phyloP scores from a whole-genome alignment of 2,888 invertebrate genomes.

The Desoria tigrina region DNA sequence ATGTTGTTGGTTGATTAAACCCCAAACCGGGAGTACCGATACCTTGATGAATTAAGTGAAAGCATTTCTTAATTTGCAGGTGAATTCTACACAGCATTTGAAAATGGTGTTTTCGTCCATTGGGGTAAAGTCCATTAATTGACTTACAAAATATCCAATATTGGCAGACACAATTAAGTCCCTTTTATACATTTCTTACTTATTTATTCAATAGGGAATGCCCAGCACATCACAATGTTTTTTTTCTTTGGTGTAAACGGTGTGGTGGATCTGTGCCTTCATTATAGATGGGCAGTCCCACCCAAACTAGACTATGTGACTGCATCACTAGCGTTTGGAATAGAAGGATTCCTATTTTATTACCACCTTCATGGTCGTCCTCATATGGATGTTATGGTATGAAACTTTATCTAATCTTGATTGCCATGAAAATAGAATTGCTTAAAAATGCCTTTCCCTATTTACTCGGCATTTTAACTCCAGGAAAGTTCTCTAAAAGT shows the following conservation, averaged over 20 bases:
- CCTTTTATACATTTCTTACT: too few species aligned
- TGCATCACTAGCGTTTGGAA: slow-evolving; percentile 57
- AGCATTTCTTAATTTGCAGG: too few species aligned
- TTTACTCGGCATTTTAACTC: too few species aligned
- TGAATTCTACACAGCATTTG: slow-evolving; percentile 57
- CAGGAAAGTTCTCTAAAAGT: too few species aligned
- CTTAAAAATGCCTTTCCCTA: background rate
- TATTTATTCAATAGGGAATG: slow-evolving; percentile 54
- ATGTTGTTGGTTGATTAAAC: background rate
- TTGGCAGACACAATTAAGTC: too few species aligned
- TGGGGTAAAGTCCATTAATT: slow-evolving; percentile 22
- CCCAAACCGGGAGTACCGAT: background rate
- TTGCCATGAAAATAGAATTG: too few species aligned
- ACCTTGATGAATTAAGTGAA: background rate
- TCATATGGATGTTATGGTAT: slow-evolving; percentile 56
- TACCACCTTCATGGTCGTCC: slow-evolving; percentile 60
- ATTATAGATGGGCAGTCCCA: slow-evolving; percentile 56
- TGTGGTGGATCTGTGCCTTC: slow-evolving; percentile 57
- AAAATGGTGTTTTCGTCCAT: slow-evolving; percentile 55
- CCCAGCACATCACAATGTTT: slow-evolving; percentile 62
- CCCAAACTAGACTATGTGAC: slow-evolving; percentile 58
- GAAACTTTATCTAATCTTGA: background rate
- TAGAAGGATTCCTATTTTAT: slow-evolving; percentile 60
- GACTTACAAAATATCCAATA: slow-evolving; percentile 25
- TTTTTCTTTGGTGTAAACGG: slow-evolving; percentile 60